Base-by-base conservation (phyloP, 2,113 vertebrate genomes). In the human region DNA sequence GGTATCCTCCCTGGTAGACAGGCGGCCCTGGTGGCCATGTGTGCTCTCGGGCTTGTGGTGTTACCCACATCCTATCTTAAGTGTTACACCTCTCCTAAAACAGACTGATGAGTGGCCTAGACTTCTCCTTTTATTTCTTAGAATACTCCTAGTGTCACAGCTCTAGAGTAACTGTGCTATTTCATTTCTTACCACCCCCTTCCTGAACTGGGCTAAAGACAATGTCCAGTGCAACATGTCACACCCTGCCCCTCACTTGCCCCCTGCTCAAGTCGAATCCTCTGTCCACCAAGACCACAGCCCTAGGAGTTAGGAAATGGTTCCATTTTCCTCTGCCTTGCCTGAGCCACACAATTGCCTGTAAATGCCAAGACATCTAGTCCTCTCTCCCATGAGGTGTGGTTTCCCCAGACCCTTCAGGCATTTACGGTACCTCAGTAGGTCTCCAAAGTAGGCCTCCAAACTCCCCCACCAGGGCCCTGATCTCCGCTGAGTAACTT, bases 321-420 rank as follows among this genome's bases (percentile, higher is more conserved):
- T 6, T 10, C 7, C 0, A 0, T 2, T 30, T 6, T 72, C 32
- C 14, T 30, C 8, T 20, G 6, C 25, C 66, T 48, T 25, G 23
- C 70, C 85, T 6, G 43, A 76, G 78, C 23, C 40, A 48, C 52
- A 7, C 5, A 5, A 40, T 32, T 38, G 11, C 32, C 82, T 73
- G 32, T 20, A 18, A 35, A 23, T 35, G 2, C 32, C 38, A 4
- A 2, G 2, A 16, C 23, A 0, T 7, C 22, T 1, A 1, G 22
- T 4, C 43, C 2, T 85, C 43, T 45, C 20, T 76, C 45, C n/a
- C 9, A 2, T 0, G 38, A 64, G 35, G 32, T 11, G 3, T 0
- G 3, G 27, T 40, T 48, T 57, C 10, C 35, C 27, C 7, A 1
- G 73, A 30, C 8, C 38, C 48, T 55, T 11, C 22, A 0, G 40